Evolutionary conservation across 2,888 invertebrate species (phyloP), one percentile per base, ranked within the genome.

Genomic region (Plebejus anna): DNA sequence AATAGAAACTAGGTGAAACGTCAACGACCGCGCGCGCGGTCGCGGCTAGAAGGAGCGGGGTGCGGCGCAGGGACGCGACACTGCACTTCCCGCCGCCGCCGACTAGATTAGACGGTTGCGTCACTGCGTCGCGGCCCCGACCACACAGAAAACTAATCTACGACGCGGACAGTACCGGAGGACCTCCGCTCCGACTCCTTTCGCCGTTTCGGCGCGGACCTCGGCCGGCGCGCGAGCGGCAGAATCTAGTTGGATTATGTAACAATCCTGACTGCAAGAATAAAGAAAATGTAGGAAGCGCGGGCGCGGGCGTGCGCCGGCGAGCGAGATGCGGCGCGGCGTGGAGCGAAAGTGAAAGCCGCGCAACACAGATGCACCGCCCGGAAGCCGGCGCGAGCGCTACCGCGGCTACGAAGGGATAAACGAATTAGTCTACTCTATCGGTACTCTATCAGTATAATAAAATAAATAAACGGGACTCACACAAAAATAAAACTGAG

Each of bases 1-100:
- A 92, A 90, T 90, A 92, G 93, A 92, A 94, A 92, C 92, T 94
- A 91, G 94, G 94, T 94, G 92, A 93, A 92, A 91, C 88, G 94
- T 94, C 89, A 93, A 93, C 83, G 94, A 93, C 94, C 94, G 93
- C 86, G 86, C 89, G 85, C 85, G 89, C 86, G 90, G 86, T 88
- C 89, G 88, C 86, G 88, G 90, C 87, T 89, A 87, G 88, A 86
- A 86, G 83, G 86, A 84, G 91, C 89, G 91, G 90, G 87, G 90
- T 83, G 91, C 86, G 90, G 84, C 86, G 92, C 89, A 86, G 93
- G 93, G 93, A 90, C 92, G 90, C 92, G 93, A 92, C 93, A 92
- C 93, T 94, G 94, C 92, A 93, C 94, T 94, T 94, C 94, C 93
- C 93, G 93, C 92, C 91, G 89, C 86, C 88, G 89, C 92, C 91